A percentile compares a stretch with the other conserved stretches of the same genome.
phyloP scores from a whole-genome alignment of 2,113 vertebrate genomes.

The Scophthalmus maximus region DNA sequence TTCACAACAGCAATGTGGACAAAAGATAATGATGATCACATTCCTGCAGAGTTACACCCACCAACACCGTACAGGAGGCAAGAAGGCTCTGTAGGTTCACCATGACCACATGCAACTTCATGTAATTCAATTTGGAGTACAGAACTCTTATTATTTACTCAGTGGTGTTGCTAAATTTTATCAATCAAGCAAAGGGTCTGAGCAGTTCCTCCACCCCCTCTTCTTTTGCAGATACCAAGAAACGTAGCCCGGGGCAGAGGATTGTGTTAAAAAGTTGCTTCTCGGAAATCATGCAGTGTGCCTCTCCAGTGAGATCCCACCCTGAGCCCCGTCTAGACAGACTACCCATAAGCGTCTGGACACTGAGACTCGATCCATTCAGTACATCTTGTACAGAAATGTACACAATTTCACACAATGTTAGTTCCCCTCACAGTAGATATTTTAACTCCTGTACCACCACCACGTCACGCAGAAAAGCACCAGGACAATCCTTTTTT shows the following conservation, averaged over 20 bases:
- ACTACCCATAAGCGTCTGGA: slow-evolving; percentile 11
- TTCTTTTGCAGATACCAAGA: slow-evolving; percentile 53
- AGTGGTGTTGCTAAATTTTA: neutral
- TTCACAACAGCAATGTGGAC: slow-evolving; percentile 1
- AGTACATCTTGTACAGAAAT: neutral
- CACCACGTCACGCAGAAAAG: neutral
- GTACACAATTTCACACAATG: slow-evolving; percentile 1
- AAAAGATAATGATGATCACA: slow-evolving; percentile 24
- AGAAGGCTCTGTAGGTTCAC: neutral
- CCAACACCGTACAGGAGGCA: neutral
- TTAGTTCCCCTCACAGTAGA: neutral
- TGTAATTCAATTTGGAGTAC: neutral
- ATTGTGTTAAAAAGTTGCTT: neutral
- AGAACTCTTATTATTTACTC: too few relatives aligned
- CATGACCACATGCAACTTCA: neutral
- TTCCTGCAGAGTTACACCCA: slow-evolving; percentile 40
- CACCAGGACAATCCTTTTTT: too few relatives aligned
- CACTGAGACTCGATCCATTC: neutral
- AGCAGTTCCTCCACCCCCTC: neutral
- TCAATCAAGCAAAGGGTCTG: neutral
- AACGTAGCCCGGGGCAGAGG: slow-evolving; percentile 28
- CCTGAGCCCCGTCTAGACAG: slow-evolving; percentile 32
- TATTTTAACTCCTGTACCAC: neutral
- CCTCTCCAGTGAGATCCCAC: slow-evolving; percentile 3
- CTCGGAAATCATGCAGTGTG: neutral